Percentiles rank a stretch among this genome's conserved stretches.
phyloP scores from a whole-genome alignment of 2,113 vertebrate genomes.

The Gambusia affinis region DNA sequence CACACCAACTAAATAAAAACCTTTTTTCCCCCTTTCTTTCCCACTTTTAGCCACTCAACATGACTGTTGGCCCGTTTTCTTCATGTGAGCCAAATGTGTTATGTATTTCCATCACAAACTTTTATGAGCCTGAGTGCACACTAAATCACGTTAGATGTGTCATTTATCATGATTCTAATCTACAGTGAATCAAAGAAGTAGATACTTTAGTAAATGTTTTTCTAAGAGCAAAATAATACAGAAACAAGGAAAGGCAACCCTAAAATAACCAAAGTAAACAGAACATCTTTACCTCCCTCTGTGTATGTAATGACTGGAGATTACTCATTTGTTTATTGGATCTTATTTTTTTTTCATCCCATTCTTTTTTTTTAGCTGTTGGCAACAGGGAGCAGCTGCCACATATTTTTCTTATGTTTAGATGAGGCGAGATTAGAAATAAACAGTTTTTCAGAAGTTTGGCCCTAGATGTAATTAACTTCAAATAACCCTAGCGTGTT shows the following conservation, averaged over 20 bases:
- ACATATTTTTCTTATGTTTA: conserved; percentile 13
- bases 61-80: conserved; percentile 7
- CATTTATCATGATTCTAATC: conserved; percentile 37
- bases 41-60: conserved; percentile 30
- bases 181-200: conserved; percentile 21
- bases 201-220: conserved; percentile 13
- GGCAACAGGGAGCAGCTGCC: conserved; percentile 28
- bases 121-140: not conserved
- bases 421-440: conserved; percentile 6
- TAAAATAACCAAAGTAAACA: conserved; percentile 24
- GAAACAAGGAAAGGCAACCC: not conserved
- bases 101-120: conserved; percentile 13
- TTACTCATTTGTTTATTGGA: conserved; percentile 33
- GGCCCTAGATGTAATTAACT: not conserved
- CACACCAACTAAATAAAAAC: conserved; percentile 34
- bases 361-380: conserved; percentile 21
- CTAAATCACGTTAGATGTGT: conserved; percentile 42
- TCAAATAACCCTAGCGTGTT: not conserved
- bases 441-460: conserved; percentile 12
- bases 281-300: not conserved
- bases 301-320: conserved; percentile 21
- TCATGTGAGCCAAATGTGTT: conserved; percentile 13
- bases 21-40: not conserved
- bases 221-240: not conserved
- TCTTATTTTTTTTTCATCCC: not conserved